phyloP scores from a whole-genome alignment of 1,140 invertebrate species.

The Zaprionus ornatus region DNA sequence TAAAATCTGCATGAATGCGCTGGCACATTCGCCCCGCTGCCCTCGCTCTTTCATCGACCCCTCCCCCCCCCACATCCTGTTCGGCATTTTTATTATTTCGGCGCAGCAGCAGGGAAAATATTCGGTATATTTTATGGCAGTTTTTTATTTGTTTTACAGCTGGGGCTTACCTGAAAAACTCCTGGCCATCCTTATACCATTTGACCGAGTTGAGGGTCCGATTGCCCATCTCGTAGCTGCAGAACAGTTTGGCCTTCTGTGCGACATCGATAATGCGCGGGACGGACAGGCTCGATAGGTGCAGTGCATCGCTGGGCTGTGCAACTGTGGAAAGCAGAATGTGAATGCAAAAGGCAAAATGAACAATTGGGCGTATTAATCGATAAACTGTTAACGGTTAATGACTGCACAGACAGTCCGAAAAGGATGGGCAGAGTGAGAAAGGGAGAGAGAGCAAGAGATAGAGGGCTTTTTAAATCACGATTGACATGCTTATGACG shows the following conservation, averaged over 20 bases:
- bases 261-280: constrained; percentile 85
- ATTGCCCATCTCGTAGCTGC: constrained; percentile 86
- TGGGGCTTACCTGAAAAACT: constrained; percentile 88
- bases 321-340: constrained; percentile 59
- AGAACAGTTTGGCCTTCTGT: constrained; percentile 85
- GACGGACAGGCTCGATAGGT: constrained; percentile 81
- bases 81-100: constrained; percentile 72
- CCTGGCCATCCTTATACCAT: constrained; percentile 91
- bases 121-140: constrained; percentile 64
- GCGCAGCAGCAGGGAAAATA: constrained; percentile 52
- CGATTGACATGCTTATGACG: background rate
- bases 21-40: constrained; percentile 38
- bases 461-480: background rate
- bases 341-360: constrained; percentile 4
- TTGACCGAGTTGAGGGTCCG: constrained; percentile 91
- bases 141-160: constrained; percentile 69
- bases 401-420: background rate
- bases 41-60: background rate
- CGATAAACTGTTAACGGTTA: constrained; percentile 23
- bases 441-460: too few species aligned
- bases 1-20: constrained; percentile 82
- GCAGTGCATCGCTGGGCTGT: constrained; percentile 65
- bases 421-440: background rate
- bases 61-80: background rate
- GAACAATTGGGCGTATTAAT: constrained; percentile 20